Conservation (phyloP, 2,888 invertebrate genomes). For the Phorcus lineatus region DNA sequence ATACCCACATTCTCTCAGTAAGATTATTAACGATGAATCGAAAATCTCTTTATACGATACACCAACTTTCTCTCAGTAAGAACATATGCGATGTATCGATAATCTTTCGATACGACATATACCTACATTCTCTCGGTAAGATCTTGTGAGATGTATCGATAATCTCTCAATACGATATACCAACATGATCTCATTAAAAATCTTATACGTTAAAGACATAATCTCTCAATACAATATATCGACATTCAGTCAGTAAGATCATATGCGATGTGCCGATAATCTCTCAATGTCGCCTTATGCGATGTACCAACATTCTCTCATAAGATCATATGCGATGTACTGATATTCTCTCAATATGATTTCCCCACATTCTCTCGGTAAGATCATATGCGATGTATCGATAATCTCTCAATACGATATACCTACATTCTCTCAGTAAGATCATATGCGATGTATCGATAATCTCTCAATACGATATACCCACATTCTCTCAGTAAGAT, state of each 20-base stretch:
- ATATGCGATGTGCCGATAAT: background rate
- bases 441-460: background rate
- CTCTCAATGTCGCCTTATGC: background rate
- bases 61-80: background rate
- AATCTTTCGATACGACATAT: background rate
- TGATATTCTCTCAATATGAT: too few species aligned
- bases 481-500: background rate
- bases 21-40: background rate
- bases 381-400: background rate
- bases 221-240: background rate
- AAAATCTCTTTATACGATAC: background rate
- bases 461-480: background rate
- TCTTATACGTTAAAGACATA: background rate
- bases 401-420: constrained; percentile 5
- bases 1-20: constrained; percentile 8
- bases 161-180: background rate
- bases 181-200: background rate
- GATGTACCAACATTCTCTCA: background rate
- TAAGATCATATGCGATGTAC: too few species aligned
- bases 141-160: background rate
- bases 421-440: constrained; percentile 10
- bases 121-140: background rate
- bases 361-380: background rate
- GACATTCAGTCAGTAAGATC: background rate
- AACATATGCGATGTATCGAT: background rate